Conservation (phyloP, 2,888 invertebrate species). For the Desoria tigrina region DNA sequence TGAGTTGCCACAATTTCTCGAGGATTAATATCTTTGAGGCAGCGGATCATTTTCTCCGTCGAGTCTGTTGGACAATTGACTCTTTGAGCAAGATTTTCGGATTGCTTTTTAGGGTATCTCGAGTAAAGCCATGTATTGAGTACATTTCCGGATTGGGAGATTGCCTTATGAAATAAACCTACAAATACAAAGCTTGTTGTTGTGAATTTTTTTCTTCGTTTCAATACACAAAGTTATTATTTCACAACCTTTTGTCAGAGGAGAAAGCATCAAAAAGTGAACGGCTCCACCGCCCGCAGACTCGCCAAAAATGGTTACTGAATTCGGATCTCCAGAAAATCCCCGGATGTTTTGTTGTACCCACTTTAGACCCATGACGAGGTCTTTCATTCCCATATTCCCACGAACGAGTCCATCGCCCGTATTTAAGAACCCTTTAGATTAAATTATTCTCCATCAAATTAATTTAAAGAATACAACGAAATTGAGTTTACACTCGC, state of each 20-base stretch:
- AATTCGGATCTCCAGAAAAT: slow-evolving; percentile 32
- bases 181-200: no score
- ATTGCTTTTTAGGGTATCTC: slow-evolving; percentile 36
- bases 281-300: slow-evolving; percentile 35
- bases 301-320: slow-evolving; percentile 36
- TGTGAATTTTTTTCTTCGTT: no score
- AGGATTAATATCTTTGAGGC: slow-evolving; percentile 33
- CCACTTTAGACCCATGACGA: slow-evolving; percentile 35
- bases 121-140: slow-evolving; percentile 35
- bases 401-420: slow-evolving; percentile 36
- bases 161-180: slow-evolving; percentile 38
- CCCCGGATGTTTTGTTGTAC: slow-evolving; percentile 30
- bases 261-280: slow-evolving; percentile 41
- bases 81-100: slow-evolving; percentile 32
- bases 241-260: slow-evolving; percentile 36
- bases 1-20: slow-evolving; percentile 41
- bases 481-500: no score
- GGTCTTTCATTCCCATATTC: slow-evolving; percentile 43
- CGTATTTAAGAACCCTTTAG: slow-evolving; percentile 38
- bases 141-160: slow-evolving; percentile 39
- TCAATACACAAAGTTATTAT: no score
- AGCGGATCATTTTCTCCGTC: slow-evolving; percentile 34
- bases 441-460: neutral
- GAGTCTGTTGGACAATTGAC: slow-evolving; percentile 37
- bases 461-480: neutral